Conservation (phyloP, 1,140 invertebrate species). For the Meloidogyne hapla region DNA sequence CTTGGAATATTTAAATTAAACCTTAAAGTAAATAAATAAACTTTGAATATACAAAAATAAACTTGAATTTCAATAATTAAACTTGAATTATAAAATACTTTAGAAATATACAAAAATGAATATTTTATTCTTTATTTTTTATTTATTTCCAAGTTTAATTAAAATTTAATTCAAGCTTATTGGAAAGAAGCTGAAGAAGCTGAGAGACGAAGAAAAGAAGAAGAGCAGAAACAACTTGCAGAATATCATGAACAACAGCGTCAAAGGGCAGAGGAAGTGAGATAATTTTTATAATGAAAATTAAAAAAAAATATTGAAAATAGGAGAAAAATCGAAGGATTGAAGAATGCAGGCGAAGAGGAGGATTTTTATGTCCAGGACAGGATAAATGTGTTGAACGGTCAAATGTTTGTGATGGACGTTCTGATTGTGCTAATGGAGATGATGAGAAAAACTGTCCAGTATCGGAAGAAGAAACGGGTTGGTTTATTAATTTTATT, state of each 20-base stretch:
- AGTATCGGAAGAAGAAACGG: not conserved
- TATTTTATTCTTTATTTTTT: no score
- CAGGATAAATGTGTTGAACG: constrained; percentile 68
- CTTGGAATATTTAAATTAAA: not conserved
- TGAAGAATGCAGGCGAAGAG: not conserved
- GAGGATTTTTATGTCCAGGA: constrained; percentile 13
- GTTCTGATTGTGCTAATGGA: constrained; percentile 73
- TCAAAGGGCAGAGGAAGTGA: not conserved
- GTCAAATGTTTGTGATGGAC: constrained; percentile 71
- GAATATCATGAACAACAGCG: not conserved
- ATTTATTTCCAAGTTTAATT: not conserved
- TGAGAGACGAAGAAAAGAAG: constrained; percentile 4
- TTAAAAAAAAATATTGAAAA: not conserved
- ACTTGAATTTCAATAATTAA: not conserved
- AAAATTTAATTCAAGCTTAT: constrained; percentile 29
- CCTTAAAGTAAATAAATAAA: not conserved
- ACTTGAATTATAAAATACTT: no score
- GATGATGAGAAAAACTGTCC: constrained; percentile 74
- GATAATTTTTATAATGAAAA: not conserved
- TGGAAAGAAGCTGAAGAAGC: constrained; percentile 34
- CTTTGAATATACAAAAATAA: not conserved
- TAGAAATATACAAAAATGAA: no score
- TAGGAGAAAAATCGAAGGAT: not conserved
- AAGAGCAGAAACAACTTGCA: not conserved
- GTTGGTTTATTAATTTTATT: constrained; percentile 3